phyloP scores from a whole-genome alignment of 2,113 vertebrate species.

The Drymodes brunneopygia region DNA sequence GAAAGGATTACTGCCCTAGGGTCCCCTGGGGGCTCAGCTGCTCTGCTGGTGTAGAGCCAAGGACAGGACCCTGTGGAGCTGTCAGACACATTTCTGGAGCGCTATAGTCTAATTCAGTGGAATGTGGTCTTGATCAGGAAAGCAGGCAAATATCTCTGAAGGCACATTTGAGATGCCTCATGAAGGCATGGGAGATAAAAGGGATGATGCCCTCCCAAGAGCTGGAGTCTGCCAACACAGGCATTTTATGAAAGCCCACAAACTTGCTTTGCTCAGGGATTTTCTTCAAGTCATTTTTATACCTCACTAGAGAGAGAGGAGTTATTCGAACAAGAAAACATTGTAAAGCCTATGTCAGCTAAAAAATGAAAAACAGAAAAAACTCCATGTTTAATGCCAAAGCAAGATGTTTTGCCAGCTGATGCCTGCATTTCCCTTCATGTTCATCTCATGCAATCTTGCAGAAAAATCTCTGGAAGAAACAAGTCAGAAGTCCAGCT shows the following conservation, averaged over 20 bases:
- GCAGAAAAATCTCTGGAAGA: not conserved
- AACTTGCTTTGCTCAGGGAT: not conserved
- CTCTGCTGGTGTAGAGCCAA: not conserved
- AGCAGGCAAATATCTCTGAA: not conserved
- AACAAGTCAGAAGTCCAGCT: not conserved
- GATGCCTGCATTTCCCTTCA: not conserved
- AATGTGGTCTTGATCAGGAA: not conserved
- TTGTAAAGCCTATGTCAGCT: not conserved
- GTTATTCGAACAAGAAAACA: constrained; percentile 21
- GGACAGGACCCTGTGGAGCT: not conserved
- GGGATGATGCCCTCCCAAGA: not conserved
- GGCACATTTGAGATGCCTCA: not conserved
- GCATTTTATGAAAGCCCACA: not conserved
- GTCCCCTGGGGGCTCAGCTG: not conserved
- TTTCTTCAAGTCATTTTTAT: not conserved
- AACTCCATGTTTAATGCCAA: not conserved
- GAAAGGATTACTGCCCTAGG: not conserved
- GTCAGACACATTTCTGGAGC: not conserved
- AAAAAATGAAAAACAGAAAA: not conserved
- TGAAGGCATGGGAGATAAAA: not conserved
- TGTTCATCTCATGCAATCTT: not conserved
- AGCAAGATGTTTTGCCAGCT: not conserved
- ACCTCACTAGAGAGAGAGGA: not conserved
- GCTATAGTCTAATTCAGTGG: not conserved
- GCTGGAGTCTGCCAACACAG: not conserved